Evolutionary conservation across 1,140 invertebrate genomes (phyloP).

Genomic region (Mercenaria mercenaria): DNA sequence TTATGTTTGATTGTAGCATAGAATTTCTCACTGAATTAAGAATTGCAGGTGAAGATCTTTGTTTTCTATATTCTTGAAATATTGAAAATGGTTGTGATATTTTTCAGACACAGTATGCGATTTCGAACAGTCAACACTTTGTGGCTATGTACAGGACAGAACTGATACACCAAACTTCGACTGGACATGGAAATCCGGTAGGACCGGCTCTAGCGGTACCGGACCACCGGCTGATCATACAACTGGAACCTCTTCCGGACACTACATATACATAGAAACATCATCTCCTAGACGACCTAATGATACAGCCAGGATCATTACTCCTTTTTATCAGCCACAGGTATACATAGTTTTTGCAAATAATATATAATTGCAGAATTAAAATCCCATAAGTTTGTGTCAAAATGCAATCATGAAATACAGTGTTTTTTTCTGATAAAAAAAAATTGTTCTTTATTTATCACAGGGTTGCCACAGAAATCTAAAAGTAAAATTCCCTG

Average conservation of each 20-base stretch:
- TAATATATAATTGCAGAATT: no score
- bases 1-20: no score
- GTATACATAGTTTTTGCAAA: conserved; percentile 63
- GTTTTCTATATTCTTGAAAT: no score
- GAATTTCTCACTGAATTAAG: no score
- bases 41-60: no score
- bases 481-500: no score
- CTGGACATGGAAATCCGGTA: conserved; percentile 44
- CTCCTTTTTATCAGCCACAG: conserved; percentile 79
- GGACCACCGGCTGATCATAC: conserved; percentile 60
- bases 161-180: conserved; percentile 68
- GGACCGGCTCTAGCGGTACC: conserved; percentile 28
- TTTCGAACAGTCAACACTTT: conserved; percentile 68
- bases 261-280: conserved; percentile 67
- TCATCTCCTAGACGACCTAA: conserved; percentile 68
- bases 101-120: conserved; percentile 33
- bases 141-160: conserved; percentile 67
- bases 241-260: conserved; percentile 50
- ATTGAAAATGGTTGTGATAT: conserved; percentile 68
- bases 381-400: no score
- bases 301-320: conserved; percentile 90
- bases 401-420: no score
- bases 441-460: no score
- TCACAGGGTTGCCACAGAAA: no score
- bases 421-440: no score